Base-by-base conservation (phyloP, 2,888 invertebrate species). In the Biston betularia region DNA sequence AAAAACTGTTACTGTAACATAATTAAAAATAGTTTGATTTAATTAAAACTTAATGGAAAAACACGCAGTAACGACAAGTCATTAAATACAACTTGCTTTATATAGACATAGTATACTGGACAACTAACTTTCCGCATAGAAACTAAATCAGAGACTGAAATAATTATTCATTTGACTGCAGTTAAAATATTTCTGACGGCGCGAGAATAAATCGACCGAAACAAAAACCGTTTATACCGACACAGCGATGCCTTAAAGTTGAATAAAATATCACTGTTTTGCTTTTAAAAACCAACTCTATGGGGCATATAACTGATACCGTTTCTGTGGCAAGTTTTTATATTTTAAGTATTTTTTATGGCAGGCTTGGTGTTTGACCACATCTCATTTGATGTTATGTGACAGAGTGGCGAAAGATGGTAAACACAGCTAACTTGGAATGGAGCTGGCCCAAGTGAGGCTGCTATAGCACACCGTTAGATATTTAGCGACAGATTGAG, bases 231-330 rank as follows among this genome's bases (percentile, higher is more conserved):
- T 59, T 59, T 50, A 50, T 33, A 33, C 11, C 15, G 24, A 48
- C 46, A 46, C 34, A 34, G 33, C 59, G 52, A 60, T 52, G 42
- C 50, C 59, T 49, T 50, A 59, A 59, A 61, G 44, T 58, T 48
- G 50, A 58, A 64, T 58, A 64, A 70, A 66, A 35, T 53, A 59
- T 61, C 34, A 44, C 53, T 11, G 48, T 42, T 50, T 24, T 49
- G 38, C n/a, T 11, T 53, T 12, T 49, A 60, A 53, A 35, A 63
- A 38, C 38, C 38, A n/a, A n/a, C n/a, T n/a, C n/a, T n/a, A n/a
- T n/a, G n/a, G n/a, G n/a, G n/a, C n/a, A n/a, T n/a, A n/a, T n/a
- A n/a, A n/a, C n/a, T n/a, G n/a, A n/a, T n/a, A n/a, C n/a, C n/a
- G n/a, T n/a, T n/a, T n/a, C n/a, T n/a, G n/a, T n/a, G n/a, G n/a